These are phyloP conservation scores for Drosophila lacteicornis DNA, from an alignment of 1,140 invertebrate species.

Conservation along the genomic window DNA sequence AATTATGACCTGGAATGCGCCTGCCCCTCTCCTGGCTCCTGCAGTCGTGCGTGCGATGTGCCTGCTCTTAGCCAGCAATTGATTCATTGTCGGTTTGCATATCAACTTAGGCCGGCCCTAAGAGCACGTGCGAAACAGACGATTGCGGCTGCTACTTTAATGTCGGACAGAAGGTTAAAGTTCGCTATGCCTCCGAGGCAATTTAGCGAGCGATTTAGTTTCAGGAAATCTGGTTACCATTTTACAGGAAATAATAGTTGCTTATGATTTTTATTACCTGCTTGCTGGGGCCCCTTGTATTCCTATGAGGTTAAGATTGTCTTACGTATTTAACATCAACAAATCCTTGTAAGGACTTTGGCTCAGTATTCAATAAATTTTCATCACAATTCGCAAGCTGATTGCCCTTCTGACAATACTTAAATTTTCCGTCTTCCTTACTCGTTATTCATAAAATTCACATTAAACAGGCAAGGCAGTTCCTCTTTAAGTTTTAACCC, in stretches of 20 bases:
- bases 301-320: no score
- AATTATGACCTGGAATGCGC: slow-evolving; percentile 61
- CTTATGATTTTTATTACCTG: background rate
- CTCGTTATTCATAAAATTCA: slow-evolving; percentile 9
- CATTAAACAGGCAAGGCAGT: background rate
- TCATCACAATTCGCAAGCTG: background rate
- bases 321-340: background rate
- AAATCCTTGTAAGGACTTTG: background rate
- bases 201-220: background rate
- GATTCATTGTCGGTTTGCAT: slow-evolving; percentile 67
- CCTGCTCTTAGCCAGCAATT: slow-evolving; percentile 48
- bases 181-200: background rate
- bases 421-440: background rate
- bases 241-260: background rate
- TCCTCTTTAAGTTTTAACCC: slow-evolving; percentile 69
- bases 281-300: background rate
- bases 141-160: slow-evolving; percentile 28
- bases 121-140: slow-evolving; percentile 24
- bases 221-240: background rate
- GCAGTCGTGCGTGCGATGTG: slow-evolving; percentile 8
- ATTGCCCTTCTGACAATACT: background rate
- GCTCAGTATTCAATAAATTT: no score
- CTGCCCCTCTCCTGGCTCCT: slow-evolving; percentile 6
- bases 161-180: background rate
- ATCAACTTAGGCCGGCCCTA: slow-evolving; percentile 20